Conservation (phyloP, 92 coral and sea anemone genomes). For the Heteractis magnifica region DNA sequence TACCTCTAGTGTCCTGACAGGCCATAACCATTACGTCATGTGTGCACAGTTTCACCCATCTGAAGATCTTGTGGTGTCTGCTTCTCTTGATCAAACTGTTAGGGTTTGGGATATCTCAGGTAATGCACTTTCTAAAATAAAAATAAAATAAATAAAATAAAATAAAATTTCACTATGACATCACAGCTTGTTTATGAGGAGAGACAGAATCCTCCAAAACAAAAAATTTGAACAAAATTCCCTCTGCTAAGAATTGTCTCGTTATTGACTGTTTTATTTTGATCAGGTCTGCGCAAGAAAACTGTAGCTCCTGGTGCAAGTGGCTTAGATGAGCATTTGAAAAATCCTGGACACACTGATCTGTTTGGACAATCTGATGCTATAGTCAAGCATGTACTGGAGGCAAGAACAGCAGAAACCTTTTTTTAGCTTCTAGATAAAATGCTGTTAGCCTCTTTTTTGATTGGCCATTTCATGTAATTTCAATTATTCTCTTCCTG, state of each 20-base stretch:
- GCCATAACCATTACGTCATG: conserved; percentile 99
- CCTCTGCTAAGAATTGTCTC: too few relatives aligned
- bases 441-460: too few relatives aligned
- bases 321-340: conserved; percentile 92
- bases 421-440: background rate
- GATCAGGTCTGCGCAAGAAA: conserved; percentile 91
- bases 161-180: background rate
- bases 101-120: conserved; percentile 99
- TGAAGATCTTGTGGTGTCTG: conserved; percentile 94
- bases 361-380: conserved; percentile 99
- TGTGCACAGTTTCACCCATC: conserved; percentile 98
- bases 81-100: conserved; percentile 97
- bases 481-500: too few relatives aligned
- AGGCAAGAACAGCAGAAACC: conserved; percentile 44
- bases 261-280: background rate
- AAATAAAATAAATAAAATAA: background rate
- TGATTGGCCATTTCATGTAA: too few relatives aligned
- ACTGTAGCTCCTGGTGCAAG: conserved; percentile 95
- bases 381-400: conserved; percentile 97
- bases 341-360: conserved; percentile 93
- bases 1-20: conserved; percentile 79
- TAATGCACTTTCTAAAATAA: background rate
- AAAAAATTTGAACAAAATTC: too few relatives aligned
- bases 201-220: too few relatives aligned
- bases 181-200: too few relatives aligned